These are phyloP conservation scores for Acinonyx jubatus DNA, from an alignment of 2,113 vertebrate genomes.

Conservation along the genomic window DNA sequence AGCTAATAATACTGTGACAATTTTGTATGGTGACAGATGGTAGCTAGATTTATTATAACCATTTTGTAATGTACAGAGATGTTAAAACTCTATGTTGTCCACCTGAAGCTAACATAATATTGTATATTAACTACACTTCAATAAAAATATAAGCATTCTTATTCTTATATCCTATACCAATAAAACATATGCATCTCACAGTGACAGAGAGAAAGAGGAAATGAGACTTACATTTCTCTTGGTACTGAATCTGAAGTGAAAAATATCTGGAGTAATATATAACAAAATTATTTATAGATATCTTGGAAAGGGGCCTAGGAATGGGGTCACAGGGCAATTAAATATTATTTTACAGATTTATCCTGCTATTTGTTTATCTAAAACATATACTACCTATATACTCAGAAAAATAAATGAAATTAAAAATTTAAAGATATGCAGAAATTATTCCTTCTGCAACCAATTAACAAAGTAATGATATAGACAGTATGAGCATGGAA, in stretches of 20 bases:
- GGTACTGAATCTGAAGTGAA: not conserved
- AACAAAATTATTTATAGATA: not conserved
- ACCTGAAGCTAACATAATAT: not conserved
- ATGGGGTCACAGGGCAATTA: not conserved
- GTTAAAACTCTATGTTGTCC: not conserved
- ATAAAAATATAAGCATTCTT: not conserved
- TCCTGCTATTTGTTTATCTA: not conserved
- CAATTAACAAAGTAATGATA: not conserved
- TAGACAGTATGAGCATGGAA: not conserved
- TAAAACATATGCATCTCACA: not conserved
- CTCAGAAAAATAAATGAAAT: constrained; percentile 20
- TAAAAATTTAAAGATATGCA: not conserved
- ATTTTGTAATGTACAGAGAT: not conserved
- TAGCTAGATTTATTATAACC: not conserved
- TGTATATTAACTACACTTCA: not conserved
- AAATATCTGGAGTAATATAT: not conserved
- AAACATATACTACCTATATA: not conserved
- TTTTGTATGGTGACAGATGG: not conserved
- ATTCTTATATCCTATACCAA: not conserved
- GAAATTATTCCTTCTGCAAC: not conserved
- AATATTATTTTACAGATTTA: constrained; percentile 13
- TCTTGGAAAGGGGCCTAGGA: not conserved
- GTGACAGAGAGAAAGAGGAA: not conserved
- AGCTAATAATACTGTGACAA: not conserved
- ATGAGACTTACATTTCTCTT: not conserved